phyloP scores from a whole-genome alignment of 2,888 invertebrate genomes.

The Lobophora halterata region DNA sequence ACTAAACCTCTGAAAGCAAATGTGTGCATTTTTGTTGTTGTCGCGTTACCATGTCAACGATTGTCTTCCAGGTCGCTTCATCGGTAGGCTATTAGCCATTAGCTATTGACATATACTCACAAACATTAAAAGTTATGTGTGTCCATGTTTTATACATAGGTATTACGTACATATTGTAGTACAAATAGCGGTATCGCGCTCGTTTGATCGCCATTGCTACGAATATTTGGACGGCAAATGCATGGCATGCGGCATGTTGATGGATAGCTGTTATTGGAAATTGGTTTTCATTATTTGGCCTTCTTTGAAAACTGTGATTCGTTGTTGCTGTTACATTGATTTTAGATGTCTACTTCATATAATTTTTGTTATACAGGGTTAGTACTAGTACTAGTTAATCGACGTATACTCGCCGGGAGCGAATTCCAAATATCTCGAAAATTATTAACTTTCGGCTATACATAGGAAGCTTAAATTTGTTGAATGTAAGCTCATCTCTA shows the following conservation, averaged over 20 bases:
- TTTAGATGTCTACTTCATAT: background rate
- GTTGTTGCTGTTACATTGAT: slow-evolving; percentile 3
- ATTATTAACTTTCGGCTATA: too few relatives aligned
- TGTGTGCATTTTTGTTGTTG: slow-evolving; percentile 61
- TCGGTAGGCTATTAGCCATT: slow-evolving; percentile 65
- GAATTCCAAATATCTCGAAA: too few relatives aligned
- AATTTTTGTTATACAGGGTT: too few relatives aligned
- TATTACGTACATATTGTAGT: slow-evolving; percentile 47
- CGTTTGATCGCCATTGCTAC: slow-evolving; percentile 45
- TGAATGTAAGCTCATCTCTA: too few relatives aligned
- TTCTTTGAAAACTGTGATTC: slow-evolving; percentile 16
- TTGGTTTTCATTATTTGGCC: slow-evolving; percentile 36
- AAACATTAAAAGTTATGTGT: slow-evolving; percentile 42
- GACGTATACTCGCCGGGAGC: too few relatives aligned
- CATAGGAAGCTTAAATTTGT: too few relatives aligned
- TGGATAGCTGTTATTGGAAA: slow-evolving; percentile 48
- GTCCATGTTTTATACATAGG: slow-evolving; percentile 34
- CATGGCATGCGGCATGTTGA: slow-evolving; percentile 33
- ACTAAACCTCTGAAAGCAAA: slow-evolving; percentile 23
- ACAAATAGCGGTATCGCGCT: slow-evolving; percentile 53
- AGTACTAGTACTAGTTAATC: too few relatives aligned
- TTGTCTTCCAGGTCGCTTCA: slow-evolving; percentile 68
- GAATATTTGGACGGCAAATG: slow-evolving; percentile 48
- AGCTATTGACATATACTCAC: slow-evolving; percentile 70
- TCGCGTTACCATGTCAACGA: slow-evolving; percentile 60